phyloP scores from a whole-genome alignment of 2,797 vertebrate species.

The Pseudochaenichthys georgianus region DNA sequence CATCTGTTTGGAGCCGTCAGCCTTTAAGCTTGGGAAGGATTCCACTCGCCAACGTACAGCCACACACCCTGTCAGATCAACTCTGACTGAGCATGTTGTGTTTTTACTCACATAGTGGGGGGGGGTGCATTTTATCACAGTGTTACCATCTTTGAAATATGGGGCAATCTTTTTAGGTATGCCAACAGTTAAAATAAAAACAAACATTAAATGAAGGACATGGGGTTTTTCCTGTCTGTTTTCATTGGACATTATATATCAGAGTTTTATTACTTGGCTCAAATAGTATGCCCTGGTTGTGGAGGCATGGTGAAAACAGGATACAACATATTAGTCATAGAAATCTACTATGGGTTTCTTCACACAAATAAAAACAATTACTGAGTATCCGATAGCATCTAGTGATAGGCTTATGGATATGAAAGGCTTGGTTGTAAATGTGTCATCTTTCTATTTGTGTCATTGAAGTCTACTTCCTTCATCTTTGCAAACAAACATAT shows the following conservation, averaged over 20 bases:
- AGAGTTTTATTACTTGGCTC: constrained; percentile 43
- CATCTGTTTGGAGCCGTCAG: constrained; percentile 79
- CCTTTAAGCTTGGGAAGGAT: constrained; percentile 47
- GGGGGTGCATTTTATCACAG: constrained; percentile 4
- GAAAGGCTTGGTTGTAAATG: constrained; percentile 37
- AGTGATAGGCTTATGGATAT: constrained; percentile 39
- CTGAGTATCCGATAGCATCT: constrained; percentile 37
- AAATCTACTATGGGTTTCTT: constrained; percentile 31
- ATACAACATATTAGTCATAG: constrained; percentile 31
- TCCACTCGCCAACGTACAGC: constrained; percentile 41
- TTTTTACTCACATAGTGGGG: constrained; percentile 8
- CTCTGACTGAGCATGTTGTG: constrained; percentile 20
- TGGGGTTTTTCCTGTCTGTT: constrained; percentile 22
- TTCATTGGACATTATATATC: background rate
- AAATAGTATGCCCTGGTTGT: constrained; percentile 47
- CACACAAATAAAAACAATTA: constrained; percentile 36
- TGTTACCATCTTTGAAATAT: constrained; percentile 28
- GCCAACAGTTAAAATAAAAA: constrained; percentile 30
- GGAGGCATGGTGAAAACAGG: constrained; percentile 35
- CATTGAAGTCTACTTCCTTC: constrained; percentile 26
- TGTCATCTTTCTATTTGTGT: constrained; percentile 15
- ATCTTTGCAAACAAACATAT: constrained; percentile 41
- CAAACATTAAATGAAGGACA: constrained; percentile 30
- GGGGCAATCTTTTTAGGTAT: constrained; percentile 6
- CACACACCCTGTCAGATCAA: constrained; percentile 19